phyloP scores from a whole-genome alignment of 1,140 invertebrate genomes.

The Drosophila azteca region DNA sequence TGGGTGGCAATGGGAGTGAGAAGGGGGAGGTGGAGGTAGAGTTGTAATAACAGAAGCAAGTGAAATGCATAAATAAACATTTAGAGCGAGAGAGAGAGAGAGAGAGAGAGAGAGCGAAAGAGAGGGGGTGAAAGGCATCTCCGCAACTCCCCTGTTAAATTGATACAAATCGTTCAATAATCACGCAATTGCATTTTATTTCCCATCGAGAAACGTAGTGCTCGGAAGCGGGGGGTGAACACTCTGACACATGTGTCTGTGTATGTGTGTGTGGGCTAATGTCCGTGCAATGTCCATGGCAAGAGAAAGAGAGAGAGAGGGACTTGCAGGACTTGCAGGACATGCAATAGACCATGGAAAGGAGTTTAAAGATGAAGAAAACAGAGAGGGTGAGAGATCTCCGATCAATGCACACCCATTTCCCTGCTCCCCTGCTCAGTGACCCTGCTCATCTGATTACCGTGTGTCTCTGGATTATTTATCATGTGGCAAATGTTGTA shows the following conservation, averaged over 20 bases:
- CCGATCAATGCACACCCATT: no score
- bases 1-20: no score
- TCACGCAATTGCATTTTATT: slow-evolving; percentile 78
- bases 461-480: slow-evolving; percentile 55
- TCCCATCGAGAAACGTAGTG: slow-evolving; percentile 21
- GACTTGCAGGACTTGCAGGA: no score
- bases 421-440: no score
- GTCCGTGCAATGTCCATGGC: slow-evolving; percentile 18
- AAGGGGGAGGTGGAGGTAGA: not conserved
- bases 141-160: slow-evolving; percentile 48
- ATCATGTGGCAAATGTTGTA: slow-evolving; percentile 77
- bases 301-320: not conserved
- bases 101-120: no score
- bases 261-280: slow-evolving; percentile 16
- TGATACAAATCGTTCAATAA: slow-evolving; percentile 82
- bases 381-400: not conserved
- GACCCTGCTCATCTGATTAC: slow-evolving; percentile 25
- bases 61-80: slow-evolving; percentile 75
- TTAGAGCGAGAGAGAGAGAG: not conserved
- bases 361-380: not conserved
- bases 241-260: slow-evolving; percentile 22
- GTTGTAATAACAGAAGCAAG: slow-evolving; percentile 48
- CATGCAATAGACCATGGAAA: slow-evolving; percentile 1
- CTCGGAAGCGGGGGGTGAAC: not conserved
- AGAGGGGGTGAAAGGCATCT: not conserved